phyloP scores from a whole-genome alignment of 2,888 invertebrate species.

The Platypus cylindrus region DNA sequence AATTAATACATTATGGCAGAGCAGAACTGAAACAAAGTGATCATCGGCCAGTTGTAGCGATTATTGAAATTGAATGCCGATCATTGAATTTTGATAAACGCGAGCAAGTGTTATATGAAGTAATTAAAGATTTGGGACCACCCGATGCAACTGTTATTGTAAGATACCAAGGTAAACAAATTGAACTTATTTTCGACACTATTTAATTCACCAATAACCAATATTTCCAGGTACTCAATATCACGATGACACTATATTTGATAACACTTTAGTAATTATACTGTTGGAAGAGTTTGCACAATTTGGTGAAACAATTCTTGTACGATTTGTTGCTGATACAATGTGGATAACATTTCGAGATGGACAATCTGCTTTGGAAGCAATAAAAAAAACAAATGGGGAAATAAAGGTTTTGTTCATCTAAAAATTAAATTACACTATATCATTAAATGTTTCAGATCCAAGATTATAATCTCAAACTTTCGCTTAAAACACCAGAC shows the following conservation, averaged over 20 bases:
- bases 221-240: conserved; percentile 9
- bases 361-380: conserved; percentile 76
- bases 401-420: conserved; percentile 14
- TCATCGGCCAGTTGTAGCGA: conserved; percentile 89
- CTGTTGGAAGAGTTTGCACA: conserved; percentile 70
- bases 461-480: conserved; percentile 51
- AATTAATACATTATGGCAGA: conserved; percentile 76
- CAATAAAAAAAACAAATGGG: conserved; percentile 32
- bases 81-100: conserved; percentile 67
- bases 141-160: conserved; percentile 90
- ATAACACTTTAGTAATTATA: conserved; percentile 67
- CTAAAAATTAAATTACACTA: conserved; percentile 2
- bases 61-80: conserved; percentile 78
- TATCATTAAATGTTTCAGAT: conserved; percentile 38
- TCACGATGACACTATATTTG: conserved; percentile 52
- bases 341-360: conserved; percentile 89
- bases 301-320: conserved; percentile 80
- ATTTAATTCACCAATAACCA: not conserved
- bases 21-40: conserved; percentile 96
- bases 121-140: conserved; percentile 79
- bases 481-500: conserved; percentile 69
- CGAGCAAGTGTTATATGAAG: conserved; percentile 63
- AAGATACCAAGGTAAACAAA: conserved; percentile 26
- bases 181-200: not conserved
- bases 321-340: conserved; percentile 78